These are phyloP conservation scores for Lysiphlebus fabarum DNA, from an alignment of 1,140 invertebrate genomes.

Conservation along the genomic window DNA sequence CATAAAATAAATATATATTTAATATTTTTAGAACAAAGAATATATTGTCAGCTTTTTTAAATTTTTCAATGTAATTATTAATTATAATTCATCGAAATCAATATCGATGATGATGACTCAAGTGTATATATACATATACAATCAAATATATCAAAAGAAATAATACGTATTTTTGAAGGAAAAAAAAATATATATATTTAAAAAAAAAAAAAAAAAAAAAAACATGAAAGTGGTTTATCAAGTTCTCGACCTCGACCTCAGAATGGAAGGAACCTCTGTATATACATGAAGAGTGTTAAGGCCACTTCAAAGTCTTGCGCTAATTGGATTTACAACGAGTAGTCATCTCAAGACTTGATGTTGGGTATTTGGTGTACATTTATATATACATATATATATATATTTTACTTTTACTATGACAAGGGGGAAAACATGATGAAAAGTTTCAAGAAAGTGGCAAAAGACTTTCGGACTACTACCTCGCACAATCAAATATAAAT, in stretches of 20 bases:
- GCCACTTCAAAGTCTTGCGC: slow-evolving; percentile 33
- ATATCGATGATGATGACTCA: too few relatives aligned
- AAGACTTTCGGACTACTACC: slow-evolving; percentile 6
- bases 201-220: slow-evolving; percentile 33
- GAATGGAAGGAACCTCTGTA: slow-evolving; percentile 18
- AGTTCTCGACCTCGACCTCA: slow-evolving; percentile 32
- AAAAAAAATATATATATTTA: slow-evolving; percentile 6
- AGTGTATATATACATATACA: too few relatives aligned
- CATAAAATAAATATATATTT: too few relatives aligned
- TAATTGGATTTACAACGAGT: slow-evolving; percentile 36
- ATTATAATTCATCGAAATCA: too few relatives aligned
- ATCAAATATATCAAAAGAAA: too few relatives aligned
- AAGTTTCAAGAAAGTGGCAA: slow-evolving; percentile 13
- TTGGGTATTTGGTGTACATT: too few relatives aligned
- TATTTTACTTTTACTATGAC: slow-evolving; percentile 5
- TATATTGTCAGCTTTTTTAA: too few relatives aligned
- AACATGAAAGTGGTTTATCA: slow-evolving; percentile 33
- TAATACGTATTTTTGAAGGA: not conserved
- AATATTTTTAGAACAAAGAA: too few relatives aligned
- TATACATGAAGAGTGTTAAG: slow-evolving; percentile 12
- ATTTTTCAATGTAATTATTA: too few relatives aligned
- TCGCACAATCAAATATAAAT: not conserved
- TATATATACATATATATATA: too few relatives aligned
- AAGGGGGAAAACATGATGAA: slow-evolving; percentile 1
- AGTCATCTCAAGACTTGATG: slow-evolving; percentile 14